Evolutionary conservation across 2,113 vertebrate species (phyloP), one percentile per base, ranked within the genome.

Genomic region (Bufo gargarizans): DNA sequence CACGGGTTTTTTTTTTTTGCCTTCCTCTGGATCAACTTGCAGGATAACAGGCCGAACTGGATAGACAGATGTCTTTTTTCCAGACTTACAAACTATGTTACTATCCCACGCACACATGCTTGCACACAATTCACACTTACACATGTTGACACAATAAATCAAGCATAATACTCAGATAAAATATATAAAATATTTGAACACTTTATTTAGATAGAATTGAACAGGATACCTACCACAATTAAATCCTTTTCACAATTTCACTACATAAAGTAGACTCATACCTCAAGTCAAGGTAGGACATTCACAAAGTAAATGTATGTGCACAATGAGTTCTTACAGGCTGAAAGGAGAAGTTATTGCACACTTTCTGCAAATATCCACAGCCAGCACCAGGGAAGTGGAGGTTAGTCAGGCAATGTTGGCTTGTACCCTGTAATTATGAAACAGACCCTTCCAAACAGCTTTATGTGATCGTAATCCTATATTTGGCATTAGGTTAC

Each of bases 121-220:
- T 33, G 33, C 56, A 58, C 56, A 58, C 56, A 58, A 58, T 58
- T 33, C 33, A 33, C 4, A 7, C 11, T 22, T 45, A 7, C 6
- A 83, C 7, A 1, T 7, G 4, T 7, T 12, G 3, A 55, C 6
- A 33, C 20, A 22, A 16, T 8, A 11, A 45, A 59, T 20, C 2
- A 85, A 14, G 69, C 22, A 85, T 13, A 74, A 56, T 17, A 19
- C 20, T 58, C 47, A 22, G 22, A 12, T 50, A 12, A 63, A 17
- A 74, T 88, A 82, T 74, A 58, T 76, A 88, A 87, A 88, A 88
- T 63, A 88, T 74, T 55, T 77, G 17, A 84, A 88, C 59, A 77
- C 87, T 88, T 88, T 88, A 88, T 88, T 88, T 84, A 81, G 49
- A 82, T 76, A 83, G 71, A 61, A 49, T 78, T 84, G 82, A 59